Conservation (phyloP, 2,888 invertebrate species). For the Erpobdella octoculata region DNA sequence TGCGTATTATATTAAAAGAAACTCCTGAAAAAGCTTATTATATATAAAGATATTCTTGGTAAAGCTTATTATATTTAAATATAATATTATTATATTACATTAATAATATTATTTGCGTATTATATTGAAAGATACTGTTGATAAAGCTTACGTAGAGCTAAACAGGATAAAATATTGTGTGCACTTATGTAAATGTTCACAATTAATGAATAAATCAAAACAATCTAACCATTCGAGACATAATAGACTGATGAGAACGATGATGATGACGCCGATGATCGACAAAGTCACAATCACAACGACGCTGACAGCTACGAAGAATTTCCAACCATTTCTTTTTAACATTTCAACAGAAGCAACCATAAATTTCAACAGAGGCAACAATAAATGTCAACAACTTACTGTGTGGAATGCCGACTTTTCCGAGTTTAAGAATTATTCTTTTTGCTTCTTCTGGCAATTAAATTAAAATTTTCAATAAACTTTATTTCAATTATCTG, state of each 20-base stretch:
- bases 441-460: background rate
- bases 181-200: no score
- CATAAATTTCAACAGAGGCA: background rate
- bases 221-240: conserved; percentile 29
- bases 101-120: no score
- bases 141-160: no score
- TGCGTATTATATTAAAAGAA: no score
- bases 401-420: conserved; percentile 14
- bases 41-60: no score
- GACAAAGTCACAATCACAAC: conserved; percentile 17
- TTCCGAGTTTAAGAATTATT: background rate
- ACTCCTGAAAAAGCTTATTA: no score
- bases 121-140: no score
- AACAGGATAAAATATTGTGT: no score
- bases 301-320: conserved; percentile 22
- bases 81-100: no score
- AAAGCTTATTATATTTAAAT: no score
- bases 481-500: background rate
- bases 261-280: conserved; percentile 28
- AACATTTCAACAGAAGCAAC: background rate
- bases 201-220: background rate
- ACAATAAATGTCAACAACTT: background rate
- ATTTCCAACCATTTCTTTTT: background rate
- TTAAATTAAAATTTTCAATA: background rate
- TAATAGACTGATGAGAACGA: conserved; percentile 23